These are phyloP conservation scores for Macrobrachium rosenbergii DNA, from an alignment of 1,140 invertebrate genomes.

Conservation along the genomic window DNA sequence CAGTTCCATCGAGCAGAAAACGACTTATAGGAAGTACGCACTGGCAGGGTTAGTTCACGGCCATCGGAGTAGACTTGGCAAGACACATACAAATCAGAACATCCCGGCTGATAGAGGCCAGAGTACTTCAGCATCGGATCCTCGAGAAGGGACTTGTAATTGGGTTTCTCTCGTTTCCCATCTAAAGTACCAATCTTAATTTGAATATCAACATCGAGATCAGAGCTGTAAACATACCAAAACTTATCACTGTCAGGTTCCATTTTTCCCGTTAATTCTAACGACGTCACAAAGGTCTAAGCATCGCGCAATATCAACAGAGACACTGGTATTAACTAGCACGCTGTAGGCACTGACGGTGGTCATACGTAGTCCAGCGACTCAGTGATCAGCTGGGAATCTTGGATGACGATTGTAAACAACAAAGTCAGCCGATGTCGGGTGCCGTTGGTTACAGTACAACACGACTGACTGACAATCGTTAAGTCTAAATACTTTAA, in stretches of 20 bases:
- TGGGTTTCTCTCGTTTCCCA: constrained; percentile 86
- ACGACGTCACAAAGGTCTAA: too few species aligned
- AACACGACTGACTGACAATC: too few species aligned
- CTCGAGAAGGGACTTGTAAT: constrained; percentile 87
- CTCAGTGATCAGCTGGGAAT: too few species aligned
- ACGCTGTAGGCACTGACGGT: too few species aligned
- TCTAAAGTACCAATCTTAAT: constrained; percentile 97
- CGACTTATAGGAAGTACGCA: constrained; percentile 92
- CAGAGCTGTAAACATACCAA: constrained; percentile 87
- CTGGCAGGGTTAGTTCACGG: constrained; percentile 86
- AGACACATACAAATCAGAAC: constrained; percentile 87
- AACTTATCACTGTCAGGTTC: constrained; percentile 66
- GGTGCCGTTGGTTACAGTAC: too few species aligned
- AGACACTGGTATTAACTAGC: too few species aligned
- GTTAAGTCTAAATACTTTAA: too few species aligned
- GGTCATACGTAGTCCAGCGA: too few species aligned
- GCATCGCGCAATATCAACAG: too few species aligned
- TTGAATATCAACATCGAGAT: constrained; percentile 86
- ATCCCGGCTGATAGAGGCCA: constrained; percentile 83
- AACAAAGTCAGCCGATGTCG: too few species aligned
- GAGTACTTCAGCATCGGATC: constrained; percentile 94
- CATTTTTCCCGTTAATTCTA: constrained; percentile 19
- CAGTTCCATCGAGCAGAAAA: constrained; percentile 96
- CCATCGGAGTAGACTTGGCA: constrained; percentile 82
- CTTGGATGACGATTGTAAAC: too few species aligned